phyloP scores from a whole-genome alignment of 2,888 invertebrate genomes.

The Merodon equestris region DNA sequence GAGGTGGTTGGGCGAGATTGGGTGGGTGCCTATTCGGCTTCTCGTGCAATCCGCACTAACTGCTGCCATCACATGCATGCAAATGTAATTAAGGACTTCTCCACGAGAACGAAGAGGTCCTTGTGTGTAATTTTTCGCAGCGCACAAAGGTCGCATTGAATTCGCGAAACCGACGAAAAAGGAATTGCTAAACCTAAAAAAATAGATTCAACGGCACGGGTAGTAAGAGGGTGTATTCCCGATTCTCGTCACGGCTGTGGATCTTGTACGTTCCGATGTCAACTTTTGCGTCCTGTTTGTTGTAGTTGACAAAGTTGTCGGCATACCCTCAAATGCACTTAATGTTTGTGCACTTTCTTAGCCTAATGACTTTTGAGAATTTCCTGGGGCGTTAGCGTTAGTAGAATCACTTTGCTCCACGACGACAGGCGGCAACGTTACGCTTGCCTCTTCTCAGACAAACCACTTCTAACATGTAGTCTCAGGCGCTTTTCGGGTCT shows the following conservation, averaged over 20 bases:
- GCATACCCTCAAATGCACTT: conserved; percentile 64
- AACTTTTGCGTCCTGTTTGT: conserved; percentile 49
- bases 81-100: conserved; percentile 64
- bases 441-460: conserved; percentile 27
- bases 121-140: conserved; percentile 54
- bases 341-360: conserved; percentile 69
- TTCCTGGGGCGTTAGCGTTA: conserved; percentile 67
- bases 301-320: conserved; percentile 59
- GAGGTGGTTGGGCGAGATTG: neutral
- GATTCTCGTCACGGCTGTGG: conserved; percentile 37
- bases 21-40: conserved; percentile 24
- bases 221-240: conserved; percentile 21
- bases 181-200: neutral
- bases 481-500: neutral
- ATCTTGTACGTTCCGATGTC: conserved; percentile 46
- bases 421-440: conserved; percentile 37
- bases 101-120: conserved; percentile 27
- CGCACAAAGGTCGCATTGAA: conserved; percentile 55
- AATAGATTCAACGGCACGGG: neutral
- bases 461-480: too few relatives aligned
- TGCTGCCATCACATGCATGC: conserved; percentile 68
- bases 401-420: conserved; percentile 64
- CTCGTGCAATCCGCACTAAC: conserved; percentile 61
- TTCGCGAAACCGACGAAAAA: conserved; percentile 35
- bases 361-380: conserved; percentile 68